phyloP scores from a whole-genome alignment of 2,797 vertebrate species.

The Sitta carolinensis region DNA sequence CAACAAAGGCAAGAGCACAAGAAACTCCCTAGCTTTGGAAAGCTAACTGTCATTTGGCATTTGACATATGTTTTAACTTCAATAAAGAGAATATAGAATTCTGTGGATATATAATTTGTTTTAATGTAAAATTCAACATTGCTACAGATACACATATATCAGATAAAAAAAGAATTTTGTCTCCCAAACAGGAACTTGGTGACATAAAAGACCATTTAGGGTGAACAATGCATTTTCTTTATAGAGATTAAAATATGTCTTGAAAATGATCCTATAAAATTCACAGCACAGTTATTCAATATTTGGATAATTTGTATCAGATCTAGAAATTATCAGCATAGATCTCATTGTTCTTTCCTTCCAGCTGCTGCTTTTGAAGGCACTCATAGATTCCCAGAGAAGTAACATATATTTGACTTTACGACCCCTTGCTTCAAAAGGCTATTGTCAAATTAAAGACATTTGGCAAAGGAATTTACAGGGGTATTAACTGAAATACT shows the following conservation, averaged over 20 bases:
- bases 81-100: background rate
- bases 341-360: background rate
- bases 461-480: constrained; percentile 19
- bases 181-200: background rate
- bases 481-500: constrained; percentile 16
- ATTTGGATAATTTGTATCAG: background rate
- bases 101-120: background rate
- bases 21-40: background rate
- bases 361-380: background rate
- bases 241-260: background rate
- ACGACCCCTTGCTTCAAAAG: background rate
- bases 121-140: background rate
- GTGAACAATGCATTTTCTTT: background rate
- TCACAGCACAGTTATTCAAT: background rate
- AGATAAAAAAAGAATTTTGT: background rate
- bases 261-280: background rate
- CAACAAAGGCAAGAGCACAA: background rate
- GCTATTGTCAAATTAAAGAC: constrained; percentile 25
- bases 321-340: background rate
- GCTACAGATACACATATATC: background rate
- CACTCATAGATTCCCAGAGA: background rate
- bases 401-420: background rate
- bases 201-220: background rate
- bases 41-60: fast-evolving
- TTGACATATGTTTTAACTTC: background rate